Evolutionary conservation across 2,888 invertebrate species (phyloP).

Genomic region (Lamellibrachia satsuma): DNA sequence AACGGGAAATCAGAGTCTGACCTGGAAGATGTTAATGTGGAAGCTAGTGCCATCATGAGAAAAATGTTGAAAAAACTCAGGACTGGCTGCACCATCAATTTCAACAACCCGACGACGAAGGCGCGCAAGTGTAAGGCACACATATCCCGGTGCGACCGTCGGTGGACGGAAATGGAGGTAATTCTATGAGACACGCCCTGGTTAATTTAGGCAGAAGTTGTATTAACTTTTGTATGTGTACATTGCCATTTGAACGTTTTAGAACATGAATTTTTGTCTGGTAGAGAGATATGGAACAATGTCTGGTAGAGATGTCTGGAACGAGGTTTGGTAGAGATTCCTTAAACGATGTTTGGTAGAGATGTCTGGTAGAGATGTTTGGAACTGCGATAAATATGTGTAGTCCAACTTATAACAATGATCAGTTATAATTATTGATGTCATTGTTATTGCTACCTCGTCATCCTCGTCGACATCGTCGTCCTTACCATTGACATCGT

Average conservation of each 20-base stretch:
- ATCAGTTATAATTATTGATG: no score
- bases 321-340: no score
- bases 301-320: no score
- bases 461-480: no score
- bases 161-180: conserved; percentile 18
- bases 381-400: background rate
- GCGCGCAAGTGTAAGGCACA: conserved; percentile 37
- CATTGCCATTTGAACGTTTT: no score
- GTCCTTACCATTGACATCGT: no score
- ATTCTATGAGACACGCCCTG: background rate
- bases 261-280: no score
- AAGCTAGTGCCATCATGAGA: background rate
- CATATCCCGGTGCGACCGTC: conserved; percentile 26
- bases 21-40: background rate
- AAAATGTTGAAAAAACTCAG: conserved; percentile 18
- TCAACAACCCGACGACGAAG: background rate
- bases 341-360: no score
- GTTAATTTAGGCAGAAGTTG: background rate
- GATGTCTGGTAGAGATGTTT: no score
- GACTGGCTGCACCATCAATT: background rate
- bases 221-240: background rate
- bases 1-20: no score
- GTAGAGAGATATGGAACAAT: no score
- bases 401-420: background rate
- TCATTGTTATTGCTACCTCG: no score